Base-by-base conservation (phyloP, 1,140 invertebrate species). In the Dendroctonus valens region DNA sequence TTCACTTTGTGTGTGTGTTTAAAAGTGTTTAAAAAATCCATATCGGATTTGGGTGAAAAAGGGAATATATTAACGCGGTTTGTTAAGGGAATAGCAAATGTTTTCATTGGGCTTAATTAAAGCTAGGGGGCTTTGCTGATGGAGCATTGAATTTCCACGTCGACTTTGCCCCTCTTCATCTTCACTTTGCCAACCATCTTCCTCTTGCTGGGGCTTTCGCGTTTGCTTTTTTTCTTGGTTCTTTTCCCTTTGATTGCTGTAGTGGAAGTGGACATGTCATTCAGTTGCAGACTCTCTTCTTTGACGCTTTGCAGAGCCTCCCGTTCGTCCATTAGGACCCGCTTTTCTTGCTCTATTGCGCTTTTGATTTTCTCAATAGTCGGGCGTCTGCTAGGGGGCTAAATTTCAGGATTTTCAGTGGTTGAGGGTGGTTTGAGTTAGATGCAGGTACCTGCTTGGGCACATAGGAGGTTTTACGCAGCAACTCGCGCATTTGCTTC, bases 311-410 rank as follows among this genome's bases (percentile, higher is more conserved):
- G 1, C 11, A 11, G 12, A 46, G 1, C 42, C 15, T 59, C 12
- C n/a, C 40, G 41, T 3, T 63, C 38, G 12, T 50, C 50, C 14
- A 5, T 63, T 26, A 50, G 37, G 38, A 7, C 11, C 49, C 52
- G 42, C 49, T 63, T 54, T 49, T 54, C 48, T 61, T 59, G 46
- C 61, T 61, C 49, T 50, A 65, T 69, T 41, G 61, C 60, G 41
- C 53, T 54, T 57, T 57, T 65, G 9, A 69, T 65, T 69, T 65
- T 69, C 65, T 66, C 49, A 41, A 65, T 65, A 7, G 62, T 65
- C 15, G 62, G 48, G 5, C 53, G 41, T 14, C 62, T 8, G 14
- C 53, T 40, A 15, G 9, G 49, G 50, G 14, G 14, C 62, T 65
- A 26, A 50, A 65, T 44, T 55, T 39, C 39, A 9, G 50, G 5